Percentiles rank a stretch among this genome's conserved stretches.
Conservation (phyloP, 2,113 vertebrate genomes). For the Hyaena hyaena region DNA sequence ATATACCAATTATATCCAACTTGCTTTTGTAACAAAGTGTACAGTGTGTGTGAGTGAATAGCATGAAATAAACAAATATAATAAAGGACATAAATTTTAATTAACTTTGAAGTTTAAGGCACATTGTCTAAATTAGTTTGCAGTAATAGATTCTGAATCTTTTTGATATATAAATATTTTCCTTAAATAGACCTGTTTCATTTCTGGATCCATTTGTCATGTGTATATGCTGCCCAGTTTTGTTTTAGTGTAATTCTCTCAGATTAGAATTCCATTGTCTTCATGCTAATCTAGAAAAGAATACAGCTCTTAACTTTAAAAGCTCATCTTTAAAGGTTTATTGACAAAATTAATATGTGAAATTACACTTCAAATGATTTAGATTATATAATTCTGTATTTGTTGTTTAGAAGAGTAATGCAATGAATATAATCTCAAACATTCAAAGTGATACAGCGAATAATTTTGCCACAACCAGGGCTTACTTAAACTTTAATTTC, state of each 20-base stretch:
- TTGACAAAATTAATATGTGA: neutral
- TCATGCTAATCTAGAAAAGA: neutral
- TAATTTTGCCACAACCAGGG: neutral
- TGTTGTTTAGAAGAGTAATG: neutral
- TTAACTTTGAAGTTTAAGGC: neutral
- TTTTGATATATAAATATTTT: neutral
- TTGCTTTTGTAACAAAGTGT: neutral
- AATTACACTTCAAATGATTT: neutral
- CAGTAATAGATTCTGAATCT: neutral
- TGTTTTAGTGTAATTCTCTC: neutral
- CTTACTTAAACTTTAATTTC: slow-evolving; percentile 15
- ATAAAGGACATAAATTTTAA: neutral
- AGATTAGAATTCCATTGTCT: neutral
- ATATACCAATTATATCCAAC: neutral
- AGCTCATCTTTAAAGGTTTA: neutral
- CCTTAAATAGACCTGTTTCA: neutral
- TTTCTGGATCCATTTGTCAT: neutral
- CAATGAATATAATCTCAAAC: neutral
- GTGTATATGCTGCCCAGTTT: neutral
- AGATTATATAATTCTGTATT: neutral
- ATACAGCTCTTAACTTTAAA: neutral
- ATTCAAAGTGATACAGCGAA: neutral
- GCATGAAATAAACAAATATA: neutral
- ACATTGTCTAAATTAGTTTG: neutral
- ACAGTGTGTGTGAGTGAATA: neutral